These are phyloP conservation scores for Argyresthia albistria DNA, from an alignment of 2,888 invertebrate species.

Conservation along the genomic window DNA sequence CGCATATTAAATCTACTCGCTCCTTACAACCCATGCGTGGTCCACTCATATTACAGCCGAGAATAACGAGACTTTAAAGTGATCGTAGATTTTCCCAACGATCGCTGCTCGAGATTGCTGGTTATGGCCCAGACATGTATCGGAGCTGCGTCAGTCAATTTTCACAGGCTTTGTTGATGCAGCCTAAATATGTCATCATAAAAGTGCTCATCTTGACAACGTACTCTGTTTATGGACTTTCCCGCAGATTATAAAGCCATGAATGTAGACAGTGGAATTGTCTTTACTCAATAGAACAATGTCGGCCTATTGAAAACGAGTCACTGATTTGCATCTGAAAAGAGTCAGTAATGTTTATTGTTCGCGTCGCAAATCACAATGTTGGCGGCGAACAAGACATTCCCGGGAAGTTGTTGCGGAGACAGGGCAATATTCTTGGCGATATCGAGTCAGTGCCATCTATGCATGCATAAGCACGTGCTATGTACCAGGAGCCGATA, in stretches of 20 bases:
- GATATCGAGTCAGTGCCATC: conserved; percentile 37
- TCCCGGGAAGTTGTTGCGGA: conserved; percentile 27
- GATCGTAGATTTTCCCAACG: conserved; percentile 23
- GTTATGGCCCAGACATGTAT: too few species aligned
- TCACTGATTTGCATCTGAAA: conserved; percentile 44
- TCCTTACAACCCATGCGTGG: conserved; percentile 30
- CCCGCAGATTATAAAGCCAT: conserved; percentile 19
- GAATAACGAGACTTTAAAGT: conserved; percentile 25
- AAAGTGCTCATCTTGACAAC: neutral
- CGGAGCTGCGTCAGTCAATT: too few species aligned
- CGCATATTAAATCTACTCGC: conserved; percentile 37
- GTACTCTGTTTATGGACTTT: neutral
- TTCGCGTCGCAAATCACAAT: conserved; percentile 17
- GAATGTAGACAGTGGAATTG: conserved; percentile 34
- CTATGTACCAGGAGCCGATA: conserved; percentile 39
- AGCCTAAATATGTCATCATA: neutral
- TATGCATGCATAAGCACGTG: conserved; percentile 50
- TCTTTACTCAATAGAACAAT: conserved; percentile 41
- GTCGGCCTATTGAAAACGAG: conserved; percentile 38
- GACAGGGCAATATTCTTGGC: conserved; percentile 36
- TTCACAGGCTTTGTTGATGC: too few species aligned
- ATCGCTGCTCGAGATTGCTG: neutral
- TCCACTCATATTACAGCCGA: conserved; percentile 28
- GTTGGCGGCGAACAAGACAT: conserved; percentile 15
- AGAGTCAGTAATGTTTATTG: conserved; percentile 38